These are phyloP conservation scores for Aphaenogaster rudis DNA, from an alignment of 1,140 invertebrate species.

Conservation along the genomic window DNA sequence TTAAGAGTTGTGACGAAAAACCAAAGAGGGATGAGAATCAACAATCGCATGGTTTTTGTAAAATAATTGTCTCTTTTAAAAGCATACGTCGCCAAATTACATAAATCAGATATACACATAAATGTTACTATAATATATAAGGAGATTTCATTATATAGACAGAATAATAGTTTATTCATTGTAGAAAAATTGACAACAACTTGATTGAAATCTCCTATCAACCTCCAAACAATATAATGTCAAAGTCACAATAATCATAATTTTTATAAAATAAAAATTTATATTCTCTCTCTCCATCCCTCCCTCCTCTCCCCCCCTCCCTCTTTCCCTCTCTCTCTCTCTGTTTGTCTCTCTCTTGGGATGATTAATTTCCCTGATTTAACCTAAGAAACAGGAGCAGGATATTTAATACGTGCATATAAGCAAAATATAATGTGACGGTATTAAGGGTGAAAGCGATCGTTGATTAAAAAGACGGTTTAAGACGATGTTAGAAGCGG, in stretches of 20 bases:
- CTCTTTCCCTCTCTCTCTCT: background rate
- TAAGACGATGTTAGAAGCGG: conserved; percentile 69
- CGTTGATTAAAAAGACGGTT: conserved; percentile 73
- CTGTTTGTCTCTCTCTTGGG: background rate
- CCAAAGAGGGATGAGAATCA: background rate
- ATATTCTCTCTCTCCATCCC: background rate
- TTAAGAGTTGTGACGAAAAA: conserved; percentile 16
- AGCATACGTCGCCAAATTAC: background rate
- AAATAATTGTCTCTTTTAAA: conserved; percentile 1
- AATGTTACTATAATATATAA: background rate
- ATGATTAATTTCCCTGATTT: conserved; percentile 16
- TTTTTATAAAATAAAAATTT: conserved; percentile 10
- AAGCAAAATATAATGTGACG: conserved; percentile 7
- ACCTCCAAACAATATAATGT: background rate
- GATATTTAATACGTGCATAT: background rate
- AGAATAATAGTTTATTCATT: background rate
- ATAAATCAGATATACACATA: background rate
- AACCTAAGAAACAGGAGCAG: background rate
- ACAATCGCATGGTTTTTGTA: background rate
- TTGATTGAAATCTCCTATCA: background rate
- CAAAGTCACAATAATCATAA: conserved; percentile 15
- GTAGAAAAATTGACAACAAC: background rate
- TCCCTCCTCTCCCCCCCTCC: too few relatives aligned
- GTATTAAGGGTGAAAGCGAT: conserved; percentile 56
- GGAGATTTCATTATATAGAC: background rate